These are phyloP conservation scores for Apteryx owenii DNA, from an alignment of 2,113 vertebrate species.

Conservation along the genomic window DNA sequence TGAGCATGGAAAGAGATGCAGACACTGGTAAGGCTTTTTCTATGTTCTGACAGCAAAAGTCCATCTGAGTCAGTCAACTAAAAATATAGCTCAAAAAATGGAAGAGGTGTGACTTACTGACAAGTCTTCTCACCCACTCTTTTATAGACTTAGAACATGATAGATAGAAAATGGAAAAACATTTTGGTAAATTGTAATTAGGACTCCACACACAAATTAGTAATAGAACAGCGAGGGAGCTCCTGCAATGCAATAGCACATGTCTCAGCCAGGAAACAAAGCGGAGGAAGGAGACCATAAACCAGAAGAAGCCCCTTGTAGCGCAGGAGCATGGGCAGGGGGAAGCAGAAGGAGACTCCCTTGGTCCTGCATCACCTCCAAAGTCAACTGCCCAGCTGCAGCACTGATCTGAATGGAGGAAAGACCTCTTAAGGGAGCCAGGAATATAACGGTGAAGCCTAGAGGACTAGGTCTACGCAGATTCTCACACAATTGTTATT, in stretches of 20 bases:
- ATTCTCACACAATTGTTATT: not conserved
- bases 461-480: not conserved
- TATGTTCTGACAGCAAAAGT: slow-evolving; percentile 58
- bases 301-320: not conserved
- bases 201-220: slow-evolving; percentile 55
- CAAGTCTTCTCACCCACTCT: slow-evolving; percentile 69
- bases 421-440: not conserved
- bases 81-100: slow-evolving; percentile 63
- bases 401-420: not conserved
- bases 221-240: not conserved
- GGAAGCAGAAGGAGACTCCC: not conserved
- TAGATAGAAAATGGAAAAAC: slow-evolving; percentile 70
- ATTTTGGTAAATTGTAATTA: slow-evolving; percentile 69
- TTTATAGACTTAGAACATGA: slow-evolving; percentile 64
- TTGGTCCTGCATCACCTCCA: not conserved
- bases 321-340: fast-evolving
- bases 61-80: slow-evolving; percentile 72
- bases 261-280: not conserved
- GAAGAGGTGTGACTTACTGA: slow-evolving; percentile 73
- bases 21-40: not conserved
- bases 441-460: not conserved
- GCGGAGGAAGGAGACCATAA: fast-evolving
- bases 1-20: not conserved
- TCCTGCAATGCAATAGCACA: slow-evolving; percentile 7
- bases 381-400: not conserved